Percentiles rank a stretch among this genome's conserved stretches.
Evolutionary conservation across 1,140 invertebrate genomes (phyloP).

Genomic region (Trichonephila clavipes): DNA sequence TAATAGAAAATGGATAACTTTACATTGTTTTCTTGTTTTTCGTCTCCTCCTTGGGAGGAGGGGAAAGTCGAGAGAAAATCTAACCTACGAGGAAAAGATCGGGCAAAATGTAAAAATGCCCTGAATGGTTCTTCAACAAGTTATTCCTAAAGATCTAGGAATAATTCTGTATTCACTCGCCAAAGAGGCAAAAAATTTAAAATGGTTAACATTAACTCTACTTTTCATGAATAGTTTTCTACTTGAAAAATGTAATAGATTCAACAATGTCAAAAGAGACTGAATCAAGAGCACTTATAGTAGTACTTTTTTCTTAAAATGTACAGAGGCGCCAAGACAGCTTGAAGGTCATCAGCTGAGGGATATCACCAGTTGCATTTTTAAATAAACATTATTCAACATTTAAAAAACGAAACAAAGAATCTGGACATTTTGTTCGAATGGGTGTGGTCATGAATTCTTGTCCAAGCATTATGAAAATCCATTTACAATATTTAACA

Average conservation of each 20-base stretch:
- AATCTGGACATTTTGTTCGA: slow-evolving; percentile 26
- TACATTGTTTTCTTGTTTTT: slow-evolving; percentile 6
- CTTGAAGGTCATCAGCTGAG: neutral
- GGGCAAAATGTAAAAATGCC: slow-evolving; percentile 73
- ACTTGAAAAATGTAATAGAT: slow-evolving; percentile 77
- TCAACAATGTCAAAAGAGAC: slow-evolving; percentile 77
- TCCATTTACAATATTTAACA: no score
- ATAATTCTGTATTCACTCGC: slow-evolving; percentile 63
- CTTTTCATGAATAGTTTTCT: slow-evolving; percentile 68
- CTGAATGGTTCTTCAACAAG: slow-evolving; percentile 64
- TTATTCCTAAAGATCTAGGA: slow-evolving; percentile 73
- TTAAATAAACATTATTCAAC: neutral
- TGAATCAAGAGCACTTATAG: slow-evolving; percentile 77
- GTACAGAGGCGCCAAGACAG: slow-evolving; percentile 66
- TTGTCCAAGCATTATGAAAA: neutral
- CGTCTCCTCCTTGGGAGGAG: neutral
- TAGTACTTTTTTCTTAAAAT: slow-evolving; percentile 76
- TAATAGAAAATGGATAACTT: slow-evolving; percentile 73
- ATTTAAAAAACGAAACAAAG: neutral
- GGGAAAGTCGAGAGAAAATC: slow-evolving; percentile 59
- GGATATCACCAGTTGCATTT: neutral
- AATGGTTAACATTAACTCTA: slow-evolving; percentile 73
- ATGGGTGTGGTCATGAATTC: slow-evolving; percentile 1
- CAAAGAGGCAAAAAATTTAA: slow-evolving; percentile 75
- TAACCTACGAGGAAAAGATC: slow-evolving; percentile 64